Conservation (phyloP, 2,888 invertebrate genomes). For the Parnassius mnemosyne region DNA sequence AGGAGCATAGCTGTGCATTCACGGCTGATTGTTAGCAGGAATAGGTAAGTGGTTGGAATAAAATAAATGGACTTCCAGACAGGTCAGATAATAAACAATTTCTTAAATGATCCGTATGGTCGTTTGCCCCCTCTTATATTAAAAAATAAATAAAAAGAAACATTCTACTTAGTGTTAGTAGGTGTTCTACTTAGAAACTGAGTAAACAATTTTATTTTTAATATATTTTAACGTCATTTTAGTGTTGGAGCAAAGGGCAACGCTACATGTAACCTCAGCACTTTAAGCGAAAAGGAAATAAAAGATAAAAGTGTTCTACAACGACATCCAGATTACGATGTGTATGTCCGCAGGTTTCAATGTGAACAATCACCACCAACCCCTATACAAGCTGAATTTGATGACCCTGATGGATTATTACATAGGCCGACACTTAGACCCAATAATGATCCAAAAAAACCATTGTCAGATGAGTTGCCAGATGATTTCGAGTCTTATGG, state of each 20-base stretch:
- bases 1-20: too few species aligned
- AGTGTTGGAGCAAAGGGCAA: slow-evolving; percentile 76
- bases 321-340: slow-evolving; percentile 67
- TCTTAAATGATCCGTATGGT: too few species aligned
- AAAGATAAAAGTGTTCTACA: slow-evolving; percentile 53
- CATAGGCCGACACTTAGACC: slow-evolving; percentile 66
- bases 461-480: slow-evolving; percentile 44
- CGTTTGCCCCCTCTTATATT: too few species aligned
- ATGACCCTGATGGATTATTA: slow-evolving; percentile 49
- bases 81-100: too few species aligned
- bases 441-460: slow-evolving; percentile 55
- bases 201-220: neutral
- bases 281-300: slow-evolving; percentile 55
- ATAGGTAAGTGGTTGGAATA: too few species aligned
- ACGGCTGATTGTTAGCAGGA: too few species aligned
- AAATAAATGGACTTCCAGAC: too few species aligned
- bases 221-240: slow-evolving; percentile 25
- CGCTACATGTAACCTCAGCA: slow-evolving; percentile 68
- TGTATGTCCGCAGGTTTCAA: slow-evolving; percentile 61
- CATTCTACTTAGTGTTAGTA: too few species aligned
- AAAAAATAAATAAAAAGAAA: too few species aligned
- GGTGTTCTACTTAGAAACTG: too few species aligned
- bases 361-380: slow-evolving; percentile 68
- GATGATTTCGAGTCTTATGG: slow-evolving; percentile 47
- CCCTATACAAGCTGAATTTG: slow-evolving; percentile 55